Evolutionary conservation across 1,140 invertebrate genomes (phyloP).

Genomic region (Bilobella aurantiaca): DNA sequence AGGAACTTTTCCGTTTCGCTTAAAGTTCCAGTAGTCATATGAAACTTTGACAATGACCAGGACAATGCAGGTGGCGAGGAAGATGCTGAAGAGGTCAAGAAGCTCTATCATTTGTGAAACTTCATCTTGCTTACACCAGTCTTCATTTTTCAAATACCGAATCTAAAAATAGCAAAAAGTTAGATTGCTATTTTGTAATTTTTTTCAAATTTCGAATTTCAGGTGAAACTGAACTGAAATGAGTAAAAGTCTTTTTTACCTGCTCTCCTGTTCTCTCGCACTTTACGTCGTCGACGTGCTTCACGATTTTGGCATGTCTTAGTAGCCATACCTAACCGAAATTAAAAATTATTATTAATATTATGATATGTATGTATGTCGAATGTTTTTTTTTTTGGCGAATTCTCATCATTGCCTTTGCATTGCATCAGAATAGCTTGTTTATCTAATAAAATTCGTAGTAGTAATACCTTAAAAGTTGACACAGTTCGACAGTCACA

Average conservation of each 20-base stretch:
- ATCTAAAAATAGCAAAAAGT: constrained; percentile 51
- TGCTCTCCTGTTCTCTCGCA: constrained; percentile 49
- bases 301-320: constrained; percentile 57
- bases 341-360: background rate
- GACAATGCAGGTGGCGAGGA: constrained; percentile 55
- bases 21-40: constrained; percentile 71
- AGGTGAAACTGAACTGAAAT: background rate
- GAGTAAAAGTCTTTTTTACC: constrained; percentile 43
- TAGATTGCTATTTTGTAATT: background rate
- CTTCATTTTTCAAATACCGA: constrained; percentile 51
- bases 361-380: no score
- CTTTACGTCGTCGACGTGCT: constrained; percentile 55
- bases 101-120: constrained; percentile 43
- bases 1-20: constrained; percentile 62
- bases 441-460: background rate
- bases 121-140: constrained; percentile 50
- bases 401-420: no score
- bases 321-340: constrained; percentile 50
- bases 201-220: background rate
- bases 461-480: constrained; percentile 50
- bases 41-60: constrained; percentile 59
- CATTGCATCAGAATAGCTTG: background rate
- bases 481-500: constrained; percentile 70
- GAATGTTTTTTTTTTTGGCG: no score
- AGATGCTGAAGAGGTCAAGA: constrained; percentile 60